A percentile compares a stretch with the other conserved stretches of the same genome.
These are phyloP conservation scores for Oryzias dopingdopingensis DNA, from an alignment of 2,797 vertebrate species.

Conservation along the genomic window DNA sequence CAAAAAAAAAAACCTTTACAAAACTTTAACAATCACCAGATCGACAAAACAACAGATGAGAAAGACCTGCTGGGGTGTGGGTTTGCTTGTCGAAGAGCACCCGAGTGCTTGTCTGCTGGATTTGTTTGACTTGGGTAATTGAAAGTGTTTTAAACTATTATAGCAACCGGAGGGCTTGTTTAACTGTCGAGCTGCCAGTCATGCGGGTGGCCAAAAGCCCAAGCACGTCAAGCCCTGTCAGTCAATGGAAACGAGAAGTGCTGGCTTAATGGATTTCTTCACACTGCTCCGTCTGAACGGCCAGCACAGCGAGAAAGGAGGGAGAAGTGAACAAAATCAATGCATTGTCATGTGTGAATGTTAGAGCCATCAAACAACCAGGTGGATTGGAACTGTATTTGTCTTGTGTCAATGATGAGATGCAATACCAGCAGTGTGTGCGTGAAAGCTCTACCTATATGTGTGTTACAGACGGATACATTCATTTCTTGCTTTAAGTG, in stretches of 20 bases:
- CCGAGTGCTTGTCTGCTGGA: constrained; percentile 77
- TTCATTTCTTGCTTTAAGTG: constrained; percentile 56
- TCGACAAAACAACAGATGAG: constrained; percentile 51
- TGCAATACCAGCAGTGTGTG: constrained; percentile 19
- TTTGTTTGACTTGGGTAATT: constrained; percentile 99
- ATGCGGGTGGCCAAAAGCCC: constrained; percentile 92
- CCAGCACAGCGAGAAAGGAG: constrained; percentile 48
- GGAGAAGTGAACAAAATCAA: constrained; percentile 87
- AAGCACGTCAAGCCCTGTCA: constrained; percentile 97
- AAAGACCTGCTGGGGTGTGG: constrained; percentile 71
- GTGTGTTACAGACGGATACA: constrained; percentile 64
- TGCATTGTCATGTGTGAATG: constrained; percentile 95
- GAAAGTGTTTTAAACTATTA: constrained; percentile 99
- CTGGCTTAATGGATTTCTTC: constrained; percentile 99
- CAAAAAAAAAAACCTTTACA: constrained; percentile 16
- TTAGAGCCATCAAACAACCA: constrained; percentile 88
- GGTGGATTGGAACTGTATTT: constrained; percentile 90
- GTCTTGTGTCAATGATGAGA: constrained; percentile 62
- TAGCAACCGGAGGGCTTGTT: constrained; percentile 99
- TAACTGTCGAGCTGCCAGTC: constrained; percentile 99
- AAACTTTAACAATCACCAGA: constrained; percentile 44
- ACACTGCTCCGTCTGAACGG: constrained; percentile 77
- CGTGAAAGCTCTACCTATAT: constrained; percentile 4
- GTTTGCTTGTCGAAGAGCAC: constrained; percentile 67
- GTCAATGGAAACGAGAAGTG: constrained; percentile 99